Evolutionary conservation across 2,113 vertebrate species (phyloP).

Genomic region (Mastomys coucha): DNA sequence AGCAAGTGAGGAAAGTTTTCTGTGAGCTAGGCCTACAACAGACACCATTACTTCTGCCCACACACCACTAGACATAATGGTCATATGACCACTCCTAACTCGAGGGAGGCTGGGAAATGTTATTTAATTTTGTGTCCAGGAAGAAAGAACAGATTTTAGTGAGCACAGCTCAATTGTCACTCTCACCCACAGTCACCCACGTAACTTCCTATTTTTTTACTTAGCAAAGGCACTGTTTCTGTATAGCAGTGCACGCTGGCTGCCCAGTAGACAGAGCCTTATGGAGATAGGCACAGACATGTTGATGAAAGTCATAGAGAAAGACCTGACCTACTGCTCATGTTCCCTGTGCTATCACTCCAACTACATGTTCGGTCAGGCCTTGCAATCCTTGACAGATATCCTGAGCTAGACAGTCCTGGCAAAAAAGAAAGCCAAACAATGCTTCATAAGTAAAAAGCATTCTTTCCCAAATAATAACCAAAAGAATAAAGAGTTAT

Average conservation of each 20-base stretch:
- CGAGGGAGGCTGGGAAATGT: conserved; percentile 7
- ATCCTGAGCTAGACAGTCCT: conserved; percentile 10
- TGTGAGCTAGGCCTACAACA: neutral
- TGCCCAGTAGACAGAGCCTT: conserved; percentile 43
- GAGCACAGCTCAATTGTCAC: conserved; percentile 31
- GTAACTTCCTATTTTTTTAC: conserved; percentile 72
- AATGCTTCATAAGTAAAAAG: neutral
- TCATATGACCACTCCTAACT: neutral
- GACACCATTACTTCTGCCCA: neutral
- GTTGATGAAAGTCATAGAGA: neutral
- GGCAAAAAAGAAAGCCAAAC: neutral
- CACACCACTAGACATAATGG: neutral
- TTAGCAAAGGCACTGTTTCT: conserved; percentile 69
- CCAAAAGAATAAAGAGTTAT: neutral
- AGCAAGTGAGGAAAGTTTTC: neutral
- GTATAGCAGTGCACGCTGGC: neutral
- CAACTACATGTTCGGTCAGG: conserved; percentile 11
- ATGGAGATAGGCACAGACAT: neutral
- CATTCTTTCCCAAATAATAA: neutral
- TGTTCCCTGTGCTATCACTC: neutral
- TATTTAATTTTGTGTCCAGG: conserved; percentile 32
- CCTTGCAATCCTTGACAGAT: neutral
- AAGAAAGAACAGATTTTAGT: conserved; percentile 70
- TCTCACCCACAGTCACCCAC: conserved; percentile 71
- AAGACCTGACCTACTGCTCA: neutral